Percentiles rank a stretch among this genome's conserved stretches.
These are phyloP conservation scores for Diploscapter pachys DNA, from an alignment of 1,140 invertebrate species.

Conservation along the genomic window DNA sequence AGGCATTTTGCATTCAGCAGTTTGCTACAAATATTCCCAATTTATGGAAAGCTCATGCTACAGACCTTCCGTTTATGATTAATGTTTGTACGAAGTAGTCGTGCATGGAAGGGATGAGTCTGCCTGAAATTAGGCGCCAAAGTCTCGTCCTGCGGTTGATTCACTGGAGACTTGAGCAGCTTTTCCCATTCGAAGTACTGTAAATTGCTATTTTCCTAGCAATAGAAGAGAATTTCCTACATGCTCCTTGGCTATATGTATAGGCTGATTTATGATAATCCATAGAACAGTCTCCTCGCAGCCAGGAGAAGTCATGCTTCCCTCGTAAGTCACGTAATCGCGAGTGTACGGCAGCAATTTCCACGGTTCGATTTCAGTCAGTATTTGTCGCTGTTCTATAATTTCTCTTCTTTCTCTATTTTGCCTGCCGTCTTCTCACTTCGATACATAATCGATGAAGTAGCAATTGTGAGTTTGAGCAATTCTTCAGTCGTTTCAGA, in stretches of 20 bases:
- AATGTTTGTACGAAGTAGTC: constrained; percentile 67
- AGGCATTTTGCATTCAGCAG: too few species aligned
- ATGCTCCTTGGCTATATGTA: constrained; percentile 66
- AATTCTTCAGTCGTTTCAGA: constrained; percentile 78
- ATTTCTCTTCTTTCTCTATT: constrained; percentile 22
- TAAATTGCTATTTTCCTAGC: too few species aligned
- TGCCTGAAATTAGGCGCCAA: constrained; percentile 88
- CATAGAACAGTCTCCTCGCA: constrained; percentile 70
- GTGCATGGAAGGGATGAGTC: constrained; percentile 79
- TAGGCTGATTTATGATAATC: constrained; percentile 90
- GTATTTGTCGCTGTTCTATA: constrained; percentile 16
- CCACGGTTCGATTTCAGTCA: constrained; percentile 70
- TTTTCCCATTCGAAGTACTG: constrained; percentile 78
- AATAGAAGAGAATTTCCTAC: constrained; percentile 17
- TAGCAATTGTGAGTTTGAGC: constrained; percentile 78
- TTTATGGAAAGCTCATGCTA: too few species aligned
- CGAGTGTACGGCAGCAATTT: constrained; percentile 78
- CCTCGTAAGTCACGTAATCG: constrained; percentile 89
- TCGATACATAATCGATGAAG: constrained; percentile 62
- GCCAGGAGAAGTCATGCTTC: constrained; percentile 81
- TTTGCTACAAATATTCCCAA: too few species aligned
- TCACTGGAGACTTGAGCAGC: constrained; percentile 74
- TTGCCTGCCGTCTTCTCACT: constrained; percentile 6
- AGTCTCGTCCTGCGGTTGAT: constrained; percentile 71
- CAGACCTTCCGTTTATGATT: too few species aligned